Evolutionary conservation across 2,888 invertebrate genomes (phyloP), one percentile per base, ranked within the genome.

Genomic region (Cinara cedri): DNA sequence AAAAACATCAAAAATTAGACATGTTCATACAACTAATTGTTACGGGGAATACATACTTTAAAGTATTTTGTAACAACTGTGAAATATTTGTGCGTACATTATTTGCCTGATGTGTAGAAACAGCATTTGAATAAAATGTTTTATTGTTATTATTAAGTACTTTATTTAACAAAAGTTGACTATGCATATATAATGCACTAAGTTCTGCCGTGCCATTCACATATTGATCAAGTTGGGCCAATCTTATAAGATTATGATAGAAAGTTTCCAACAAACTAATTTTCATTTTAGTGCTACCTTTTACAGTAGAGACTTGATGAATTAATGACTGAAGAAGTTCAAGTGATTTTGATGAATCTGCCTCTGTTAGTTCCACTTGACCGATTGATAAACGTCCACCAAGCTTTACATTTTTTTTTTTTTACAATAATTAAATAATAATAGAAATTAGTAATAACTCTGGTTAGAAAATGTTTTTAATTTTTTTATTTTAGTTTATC

Each of bases 151-250:
- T 86, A 81, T 85, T 86, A 19, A 86, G 83, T 24, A 87, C 85
- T 21, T 88, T 88, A 24, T 87, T 87, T 54, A 89, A 86, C 13
- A 89, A 84, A n/a, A 88, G 84, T 81, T 88, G 85, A 72, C 88
- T 88, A 71, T 92, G 91, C 82, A 94, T 91, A 84, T 93, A 94
- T 81, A 93, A 87, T 16, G 93, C 91, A 68, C 93, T 91, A 85
- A 95, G 95, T 85, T 92, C 91, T 11, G 95, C 83, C 21, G 82
- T 81, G n/a, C 83, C 83, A 26, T 82, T 81, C 9, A 82, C 82
- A 62, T 70, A 71, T 9, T 83, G 84, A 82, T 87, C 87, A 74
- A 88, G 84, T 81, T 86, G 85, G 19, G 86, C 84, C 54, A 87
- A 88, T 86, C 91, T 88, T 83, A 90, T 88, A 26, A 93, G 87